phyloP scores from a whole-genome alignment of 2,888 invertebrate genomes.

The Pammene aurita region DNA sequence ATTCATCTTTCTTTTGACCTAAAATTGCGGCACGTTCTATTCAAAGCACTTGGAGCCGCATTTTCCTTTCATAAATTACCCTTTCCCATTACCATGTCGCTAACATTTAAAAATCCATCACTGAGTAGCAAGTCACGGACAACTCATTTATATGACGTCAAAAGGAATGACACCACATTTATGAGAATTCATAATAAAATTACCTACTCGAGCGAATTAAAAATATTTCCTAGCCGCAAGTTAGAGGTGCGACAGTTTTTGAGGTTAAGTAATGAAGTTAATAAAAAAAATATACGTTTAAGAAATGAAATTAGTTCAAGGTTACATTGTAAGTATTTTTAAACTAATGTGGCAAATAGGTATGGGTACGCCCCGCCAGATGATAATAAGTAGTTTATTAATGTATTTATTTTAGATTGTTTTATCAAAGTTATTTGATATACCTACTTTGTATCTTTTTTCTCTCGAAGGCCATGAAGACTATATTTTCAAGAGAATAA shows the following conservation, averaged over 20 bases:
- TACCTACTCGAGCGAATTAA: conserved; percentile 64
- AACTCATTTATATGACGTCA: conserved; percentile 75
- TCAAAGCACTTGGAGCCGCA: conserved; percentile 40
- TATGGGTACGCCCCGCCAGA: too few relatives aligned
- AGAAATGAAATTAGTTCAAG: neutral
- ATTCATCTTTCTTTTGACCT: conserved; percentile 39
- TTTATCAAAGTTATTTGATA: neutral
- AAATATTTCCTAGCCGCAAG: conserved; percentile 15
- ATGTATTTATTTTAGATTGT: too few relatives aligned
- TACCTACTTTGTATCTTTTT: too few relatives aligned
- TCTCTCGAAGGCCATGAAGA: too few relatives aligned
- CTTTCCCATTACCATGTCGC: conserved; percentile 65
- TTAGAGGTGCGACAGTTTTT: neutral
- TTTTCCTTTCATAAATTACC: conserved; percentile 66
- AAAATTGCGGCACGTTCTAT: conserved; percentile 35
- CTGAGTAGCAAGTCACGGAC: conserved; percentile 71
- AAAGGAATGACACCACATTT: conserved; percentile 71
- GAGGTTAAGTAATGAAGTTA: conserved; percentile 2
- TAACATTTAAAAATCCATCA: conserved; percentile 79
- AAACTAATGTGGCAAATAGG: too few relatives aligned
- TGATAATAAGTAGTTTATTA: too few relatives aligned
- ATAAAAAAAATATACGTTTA: neutral
- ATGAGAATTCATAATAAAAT: conserved; percentile 75
- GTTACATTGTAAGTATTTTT: too few relatives aligned
- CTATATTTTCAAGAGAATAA: too few relatives aligned